Conservation (phyloP, 2,888 invertebrate species). For the Drosophila neotestacea region DNA sequence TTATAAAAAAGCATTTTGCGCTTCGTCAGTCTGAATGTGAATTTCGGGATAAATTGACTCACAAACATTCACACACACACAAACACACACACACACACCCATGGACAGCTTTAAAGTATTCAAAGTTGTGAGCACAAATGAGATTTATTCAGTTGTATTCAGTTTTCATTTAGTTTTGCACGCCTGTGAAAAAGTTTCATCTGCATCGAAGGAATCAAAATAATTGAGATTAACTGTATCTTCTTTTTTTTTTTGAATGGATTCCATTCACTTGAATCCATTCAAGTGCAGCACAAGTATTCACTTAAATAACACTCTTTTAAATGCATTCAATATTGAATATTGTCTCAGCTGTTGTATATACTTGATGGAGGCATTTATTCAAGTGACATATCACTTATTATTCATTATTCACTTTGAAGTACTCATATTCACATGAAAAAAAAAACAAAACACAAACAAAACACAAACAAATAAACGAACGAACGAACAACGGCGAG, state of each 20-base stretch:
- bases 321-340: neutral
- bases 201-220: neutral
- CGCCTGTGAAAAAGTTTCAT: neutral
- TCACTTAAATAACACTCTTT: neutral
- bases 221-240: neutral
- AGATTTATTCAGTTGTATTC: slow-evolving; percentile 30
- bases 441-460: slow-evolving; percentile 2
- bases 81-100: neutral
- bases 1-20: slow-evolving; percentile 60
- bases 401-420: slow-evolving; percentile 15
- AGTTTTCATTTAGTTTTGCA: slow-evolving; percentile 7
- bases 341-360: neutral
- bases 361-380: neutral
- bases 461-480: neutral
- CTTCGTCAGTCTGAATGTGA: slow-evolving; percentile 36
- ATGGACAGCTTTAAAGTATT: slow-evolving; percentile 2
- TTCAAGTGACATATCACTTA: neutral
- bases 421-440: neutral
- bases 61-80: slow-evolving; percentile 3
- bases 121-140: slow-evolving; percentile 12
- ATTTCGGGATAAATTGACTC: slow-evolving; percentile 28
- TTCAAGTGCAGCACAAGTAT: neutral
- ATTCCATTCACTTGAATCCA: neutral
- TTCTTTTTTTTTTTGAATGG: neutral
- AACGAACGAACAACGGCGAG: slow-evolving; percentile 7